Evolutionary conservation across 2,888 invertebrate genomes (phyloP), one percentile per base, ranked within the genome.

Genomic region (Pyralis farinalis): DNA sequence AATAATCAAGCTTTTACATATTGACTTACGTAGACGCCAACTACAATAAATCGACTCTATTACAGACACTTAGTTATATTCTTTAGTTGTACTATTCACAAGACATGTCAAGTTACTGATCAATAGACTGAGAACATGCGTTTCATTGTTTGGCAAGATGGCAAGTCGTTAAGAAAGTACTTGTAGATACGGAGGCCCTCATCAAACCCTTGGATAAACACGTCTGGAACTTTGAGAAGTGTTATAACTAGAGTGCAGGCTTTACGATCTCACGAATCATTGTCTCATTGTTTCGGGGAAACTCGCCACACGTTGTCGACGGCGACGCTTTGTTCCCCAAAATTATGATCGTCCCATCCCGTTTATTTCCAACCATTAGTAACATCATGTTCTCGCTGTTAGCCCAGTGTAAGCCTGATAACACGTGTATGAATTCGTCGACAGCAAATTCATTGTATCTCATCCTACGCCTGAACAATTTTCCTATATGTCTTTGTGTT

Each of bases 191-290:
- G 38, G 51, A 49, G 51, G 55, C 69, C 72, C 66, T 71, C 65
- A 55, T 76, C 75, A 75, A 69, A 64, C 64, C 63, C 60, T 53
- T 53, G 53, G 55, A 58, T 58, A 60, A 25, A 61, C 61, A 51
- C 51, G 61, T 56, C 57, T 58, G 55, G 60, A 71, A 75, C 63
- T 77, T 75, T 71, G 75, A 74, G 71, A 72, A 72, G 63, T 71
- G 58, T 51, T n/a, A 60, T 64, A 68, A 67, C 61, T 58, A 66
- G 63, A 72, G 71, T 68, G 62, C 62, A 63, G 54, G 59, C 62
- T 76, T 76, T 77, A 79, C 72, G 77, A 74, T 65, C 71, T 67
- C 63, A 68, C 70, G 75, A 78, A 77, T 82, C 76, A 81, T 81
- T 80, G 79, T 77, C 76, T 78, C 77, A 80, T 83, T 83, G 84